phyloP scores from a whole-genome alignment of 2,113 vertebrate species.

The Rana temporaria region DNA sequence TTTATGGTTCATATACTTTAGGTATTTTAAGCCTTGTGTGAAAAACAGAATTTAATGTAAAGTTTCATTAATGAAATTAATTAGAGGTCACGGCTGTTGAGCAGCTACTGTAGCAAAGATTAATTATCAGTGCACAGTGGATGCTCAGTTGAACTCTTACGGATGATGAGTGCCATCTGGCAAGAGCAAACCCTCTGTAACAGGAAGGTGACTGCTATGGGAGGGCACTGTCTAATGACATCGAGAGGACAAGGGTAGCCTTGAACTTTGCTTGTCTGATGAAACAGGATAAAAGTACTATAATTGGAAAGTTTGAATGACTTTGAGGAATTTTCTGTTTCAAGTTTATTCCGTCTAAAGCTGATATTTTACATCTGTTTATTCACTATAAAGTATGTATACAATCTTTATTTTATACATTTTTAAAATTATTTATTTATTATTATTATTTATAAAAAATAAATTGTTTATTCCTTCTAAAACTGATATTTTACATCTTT shows the following conservation, averaged over 20 bases:
- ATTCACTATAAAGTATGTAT: no score
- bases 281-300: no score
- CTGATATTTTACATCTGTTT: no score
- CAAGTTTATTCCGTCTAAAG: no score
- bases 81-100: slow-evolving; percentile 19
- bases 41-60: background rate
- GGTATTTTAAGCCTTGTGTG: slow-evolving; percentile 8
- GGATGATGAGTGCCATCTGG: slow-evolving; percentile 25
- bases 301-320: no score
- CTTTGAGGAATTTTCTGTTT: no score
- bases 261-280: background rate
- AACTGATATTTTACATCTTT: no score
- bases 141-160: slow-evolving; percentile 20
- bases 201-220: slow-evolving; percentile 10
- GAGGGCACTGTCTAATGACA: slow-evolving; percentile 2
- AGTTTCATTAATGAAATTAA: slow-evolving; percentile 30
- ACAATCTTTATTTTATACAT: no score
- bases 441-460: no score
- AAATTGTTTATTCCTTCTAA: no score
- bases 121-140: slow-evolving; percentile 31
- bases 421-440: no score
- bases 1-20: background rate
- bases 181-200: slow-evolving; percentile 4
- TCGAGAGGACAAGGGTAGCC: slow-evolving; percentile 5
- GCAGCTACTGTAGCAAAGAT: slow-evolving; percentile 27